These are phyloP conservation scores for Lepidurus arcticus DNA, from an alignment of 1,140 invertebrate genomes.

Conservation along the genomic window DNA sequence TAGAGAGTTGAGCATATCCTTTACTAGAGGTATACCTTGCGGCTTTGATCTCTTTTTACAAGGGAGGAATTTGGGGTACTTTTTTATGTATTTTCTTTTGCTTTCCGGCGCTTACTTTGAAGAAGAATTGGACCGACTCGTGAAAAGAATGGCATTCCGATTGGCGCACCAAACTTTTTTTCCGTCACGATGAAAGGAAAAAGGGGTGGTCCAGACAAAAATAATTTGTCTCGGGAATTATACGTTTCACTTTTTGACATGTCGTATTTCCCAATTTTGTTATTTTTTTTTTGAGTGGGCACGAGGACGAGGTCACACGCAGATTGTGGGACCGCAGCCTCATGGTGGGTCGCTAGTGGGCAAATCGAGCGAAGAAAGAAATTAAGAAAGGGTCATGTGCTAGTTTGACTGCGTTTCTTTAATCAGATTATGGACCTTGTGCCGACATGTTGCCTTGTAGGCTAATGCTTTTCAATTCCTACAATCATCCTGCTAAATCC, in stretches of 20 bases:
- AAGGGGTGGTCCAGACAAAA: background rate
- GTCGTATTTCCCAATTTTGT: background rate
- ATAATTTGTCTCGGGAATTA: background rate
- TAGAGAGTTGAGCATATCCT: background rate
- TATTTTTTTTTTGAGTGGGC: background rate
- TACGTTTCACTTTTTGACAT: background rate
- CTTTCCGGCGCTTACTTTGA: no score
- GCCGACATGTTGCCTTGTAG: slow-evolving; percentile 17
- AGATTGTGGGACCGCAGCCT: background rate
- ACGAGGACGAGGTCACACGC: background rate
- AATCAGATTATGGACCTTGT: slow-evolving; percentile 14
- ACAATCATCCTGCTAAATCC: background rate
- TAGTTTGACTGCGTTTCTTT: background rate
- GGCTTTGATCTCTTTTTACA: no score
- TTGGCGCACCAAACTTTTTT: no score
- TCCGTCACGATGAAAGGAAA: background rate
- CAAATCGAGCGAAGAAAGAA: background rate
- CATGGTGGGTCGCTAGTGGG: background rate
- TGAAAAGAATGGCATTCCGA: no score
- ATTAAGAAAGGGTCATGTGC: slow-evolving; percentile 14
- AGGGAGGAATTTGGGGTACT: no score
- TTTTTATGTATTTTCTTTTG: no score
- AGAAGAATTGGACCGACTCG: no score
- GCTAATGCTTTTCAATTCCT: slow-evolving; percentile 22
- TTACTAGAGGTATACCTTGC: no score